Evolutionary conservation across 2,113 vertebrate genomes (phyloP).

Genomic region (Motacilla alba): DNA sequence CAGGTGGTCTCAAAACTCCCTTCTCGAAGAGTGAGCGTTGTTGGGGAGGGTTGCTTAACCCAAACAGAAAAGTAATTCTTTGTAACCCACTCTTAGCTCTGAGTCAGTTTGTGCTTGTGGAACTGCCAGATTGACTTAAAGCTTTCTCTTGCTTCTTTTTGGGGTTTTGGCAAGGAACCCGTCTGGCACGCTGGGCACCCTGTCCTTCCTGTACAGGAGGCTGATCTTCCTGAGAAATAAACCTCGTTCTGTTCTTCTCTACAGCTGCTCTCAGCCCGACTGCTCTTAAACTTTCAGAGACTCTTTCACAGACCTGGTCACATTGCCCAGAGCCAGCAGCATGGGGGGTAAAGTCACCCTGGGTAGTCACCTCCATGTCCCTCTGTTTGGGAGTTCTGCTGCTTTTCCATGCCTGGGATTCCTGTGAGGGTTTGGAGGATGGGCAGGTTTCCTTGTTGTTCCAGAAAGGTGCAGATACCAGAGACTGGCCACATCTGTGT

Average conservation of each 20-base stretch:
- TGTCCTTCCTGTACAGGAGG: slow-evolving; percentile 41
- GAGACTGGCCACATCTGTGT: neutral
- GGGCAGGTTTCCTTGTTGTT: neutral
- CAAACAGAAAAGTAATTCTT: slow-evolving; percentile 13
- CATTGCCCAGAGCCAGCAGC: neutral
- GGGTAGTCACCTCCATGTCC: neutral
- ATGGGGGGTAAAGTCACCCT: neutral
- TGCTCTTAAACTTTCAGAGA: neutral
- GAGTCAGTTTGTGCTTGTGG: neutral
- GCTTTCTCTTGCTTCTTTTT: slow-evolving; percentile 29
- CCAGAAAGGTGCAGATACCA: neutral
- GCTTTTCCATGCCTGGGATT: neutral
- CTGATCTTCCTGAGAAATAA: slow-evolving; percentile 43
- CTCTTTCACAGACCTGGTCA: neutral
- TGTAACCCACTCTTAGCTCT: neutral
- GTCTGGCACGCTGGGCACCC: neutral
- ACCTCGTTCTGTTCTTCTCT: neutral
- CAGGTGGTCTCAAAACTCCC: neutral
- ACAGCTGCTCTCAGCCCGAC: neutral
- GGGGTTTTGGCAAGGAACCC: neutral
- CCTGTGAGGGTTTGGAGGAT: rapidly evolving
- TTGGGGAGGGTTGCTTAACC: neutral
- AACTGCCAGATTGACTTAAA: slow-evolving; percentile 10
- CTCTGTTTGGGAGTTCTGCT: neutral
- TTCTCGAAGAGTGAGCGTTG: neutral